Percentiles rank a stretch among this genome's conserved stretches.
These are phyloP conservation scores for Chorisops tibialis DNA, from an alignment of 2,888 invertebrate species.

Conservation along the genomic window DNA sequence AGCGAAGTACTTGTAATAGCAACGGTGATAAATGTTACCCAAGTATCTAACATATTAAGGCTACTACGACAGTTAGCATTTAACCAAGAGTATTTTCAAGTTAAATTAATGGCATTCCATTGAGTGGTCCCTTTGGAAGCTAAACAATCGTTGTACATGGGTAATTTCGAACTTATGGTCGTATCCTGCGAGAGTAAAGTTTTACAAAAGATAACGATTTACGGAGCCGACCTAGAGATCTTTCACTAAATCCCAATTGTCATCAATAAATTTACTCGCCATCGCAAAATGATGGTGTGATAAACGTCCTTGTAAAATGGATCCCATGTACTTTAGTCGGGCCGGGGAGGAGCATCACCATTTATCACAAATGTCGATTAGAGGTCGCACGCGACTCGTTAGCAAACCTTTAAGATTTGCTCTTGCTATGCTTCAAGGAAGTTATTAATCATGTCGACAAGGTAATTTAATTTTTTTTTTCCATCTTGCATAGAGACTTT, in stretches of 20 bases:
- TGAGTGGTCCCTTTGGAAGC: no score
- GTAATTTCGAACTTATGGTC: no score
- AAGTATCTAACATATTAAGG: no score
- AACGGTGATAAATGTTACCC: no score
- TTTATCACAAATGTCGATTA: conserved; percentile 11
- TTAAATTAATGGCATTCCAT: no score
- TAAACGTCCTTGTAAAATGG: neutral
- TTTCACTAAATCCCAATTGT: neutral
- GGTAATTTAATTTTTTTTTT: conserved; percentile 11
- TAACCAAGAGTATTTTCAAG: no score
- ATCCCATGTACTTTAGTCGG: neutral
- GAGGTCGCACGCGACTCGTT: conserved; percentile 11
- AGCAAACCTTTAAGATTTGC: neutral
- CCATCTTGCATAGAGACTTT: neutral
- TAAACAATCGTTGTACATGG: no score
- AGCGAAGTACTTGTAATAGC: no score
- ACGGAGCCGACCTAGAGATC: no score
- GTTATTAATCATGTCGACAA: conserved; percentile 17
- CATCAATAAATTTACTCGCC: neutral
- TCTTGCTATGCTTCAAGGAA: neutral
- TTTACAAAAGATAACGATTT: no score
- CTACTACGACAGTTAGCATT: no score
- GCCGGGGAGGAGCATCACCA: conserved; percentile 1
- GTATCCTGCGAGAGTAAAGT: no score
- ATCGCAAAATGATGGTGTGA: neutral